These are phyloP conservation scores for Drosophila nasuta DNA, from an alignment of 1,140 invertebrate genomes.

Conservation along the genomic window DNA sequence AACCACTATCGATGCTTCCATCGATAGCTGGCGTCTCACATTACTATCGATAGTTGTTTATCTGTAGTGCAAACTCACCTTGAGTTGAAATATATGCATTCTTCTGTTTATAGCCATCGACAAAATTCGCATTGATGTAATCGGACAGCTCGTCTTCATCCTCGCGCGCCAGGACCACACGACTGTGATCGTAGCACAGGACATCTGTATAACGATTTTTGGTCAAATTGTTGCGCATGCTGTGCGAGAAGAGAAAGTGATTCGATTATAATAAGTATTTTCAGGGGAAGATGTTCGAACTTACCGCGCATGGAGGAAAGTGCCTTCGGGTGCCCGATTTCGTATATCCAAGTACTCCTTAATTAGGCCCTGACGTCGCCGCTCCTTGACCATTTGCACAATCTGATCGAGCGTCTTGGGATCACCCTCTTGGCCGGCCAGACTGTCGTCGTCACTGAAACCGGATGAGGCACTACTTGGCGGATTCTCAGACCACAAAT, in stretches of 20 bases:
- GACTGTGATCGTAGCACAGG: conserved; percentile 96
- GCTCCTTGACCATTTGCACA: conserved; percentile 90
- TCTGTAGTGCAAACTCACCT: conserved; percentile 86
- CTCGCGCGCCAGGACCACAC: conserved; percentile 92
- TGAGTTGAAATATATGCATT: conserved; percentile 99
- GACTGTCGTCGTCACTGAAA: conserved; percentile 94
- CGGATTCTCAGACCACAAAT: conserved; percentile 88
- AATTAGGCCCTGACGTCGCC: conserved; percentile 91
- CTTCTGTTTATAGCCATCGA: conserved; percentile 98
- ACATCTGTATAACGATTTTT: conserved; percentile 99
- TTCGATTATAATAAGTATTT: too few species aligned
- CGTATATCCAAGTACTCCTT: conserved; percentile 95
- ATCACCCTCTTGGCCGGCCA: conserved; percentile 90
- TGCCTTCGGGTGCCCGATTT: conserved; percentile 92
- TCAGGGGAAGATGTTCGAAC: not conserved
- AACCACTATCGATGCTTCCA: too few species aligned
- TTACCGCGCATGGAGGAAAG: conserved; percentile 90
- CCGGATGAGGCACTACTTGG: conserved; percentile 92
- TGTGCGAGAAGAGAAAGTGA: conserved; percentile 80
- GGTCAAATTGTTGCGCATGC: conserved; percentile 91
- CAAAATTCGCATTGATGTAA: conserved; percentile 99
- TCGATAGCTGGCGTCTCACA: too few species aligned
- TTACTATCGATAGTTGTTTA: not conserved
- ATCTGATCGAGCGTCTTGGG: conserved; percentile 90
- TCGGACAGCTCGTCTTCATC: conserved; percentile 92